These are phyloP conservation scores for Dorcus parallelipipedus DNA, from an alignment of 2,888 invertebrate genomes.

Conservation along the genomic window DNA sequence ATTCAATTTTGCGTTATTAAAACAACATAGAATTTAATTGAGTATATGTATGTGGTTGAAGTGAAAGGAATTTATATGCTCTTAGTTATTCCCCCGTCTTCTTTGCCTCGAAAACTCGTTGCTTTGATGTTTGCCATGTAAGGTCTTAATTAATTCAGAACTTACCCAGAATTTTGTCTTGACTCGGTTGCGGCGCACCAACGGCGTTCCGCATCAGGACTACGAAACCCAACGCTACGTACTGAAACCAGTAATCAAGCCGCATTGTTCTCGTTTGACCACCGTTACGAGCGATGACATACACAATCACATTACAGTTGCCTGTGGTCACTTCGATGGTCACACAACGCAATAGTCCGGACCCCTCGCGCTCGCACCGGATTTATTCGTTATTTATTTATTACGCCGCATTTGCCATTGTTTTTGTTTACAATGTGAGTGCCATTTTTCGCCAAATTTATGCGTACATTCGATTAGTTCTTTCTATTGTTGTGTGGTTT, in stretches of 20 bases:
- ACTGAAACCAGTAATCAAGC: constrained; percentile 30
- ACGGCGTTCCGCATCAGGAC: constrained; percentile 22
- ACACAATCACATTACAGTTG: constrained; percentile 11
- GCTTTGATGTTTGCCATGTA: too few species aligned
- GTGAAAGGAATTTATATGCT: too few species aligned
- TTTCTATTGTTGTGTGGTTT: too few species aligned
- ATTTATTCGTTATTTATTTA: not conserved
- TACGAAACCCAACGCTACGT: constrained; percentile 25
- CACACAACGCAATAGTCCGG: not conserved
- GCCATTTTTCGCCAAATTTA: too few species aligned
- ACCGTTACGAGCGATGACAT: constrained; percentile 2
- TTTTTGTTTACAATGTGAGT: too few species aligned
- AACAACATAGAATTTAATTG: too few species aligned
- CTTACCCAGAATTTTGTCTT: constrained; percentile 25
- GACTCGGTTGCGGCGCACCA: constrained; percentile 23
- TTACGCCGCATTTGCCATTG: too few species aligned
- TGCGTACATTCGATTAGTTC: too few species aligned
- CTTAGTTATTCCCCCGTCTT: too few species aligned
- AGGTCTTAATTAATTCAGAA: not conserved
- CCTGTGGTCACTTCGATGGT: not conserved
- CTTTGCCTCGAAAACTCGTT: too few species aligned
- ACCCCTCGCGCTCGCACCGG: not conserved
- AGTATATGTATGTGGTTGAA: too few species aligned
- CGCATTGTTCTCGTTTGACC: constrained; percentile 23
- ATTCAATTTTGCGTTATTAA: too few species aligned